A percentile compares a stretch with the other conserved stretches of the same genome.
Conservation (phyloP, 2,888 invertebrate species). For the Metopia argyrocephala region DNA sequence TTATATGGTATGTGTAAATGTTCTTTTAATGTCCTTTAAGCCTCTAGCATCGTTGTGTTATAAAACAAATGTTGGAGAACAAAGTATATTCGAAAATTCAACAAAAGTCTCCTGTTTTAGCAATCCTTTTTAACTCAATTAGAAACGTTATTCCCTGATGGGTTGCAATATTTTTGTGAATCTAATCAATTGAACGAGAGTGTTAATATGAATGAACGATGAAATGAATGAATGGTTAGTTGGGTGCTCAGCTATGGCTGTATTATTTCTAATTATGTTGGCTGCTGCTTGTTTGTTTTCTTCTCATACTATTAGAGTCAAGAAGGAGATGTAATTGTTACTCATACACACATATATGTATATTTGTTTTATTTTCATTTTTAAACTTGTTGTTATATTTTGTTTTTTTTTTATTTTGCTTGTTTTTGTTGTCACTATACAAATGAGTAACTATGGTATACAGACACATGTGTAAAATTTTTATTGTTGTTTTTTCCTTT, state of each 20-base stretch:
- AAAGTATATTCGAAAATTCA: no score
- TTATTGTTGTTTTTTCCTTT: not conserved
- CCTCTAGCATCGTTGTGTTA: no score
- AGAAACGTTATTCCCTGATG: no score
- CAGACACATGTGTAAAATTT: not conserved
- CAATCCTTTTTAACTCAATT: no score
- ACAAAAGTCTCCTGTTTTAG: no score
- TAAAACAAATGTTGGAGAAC: no score
- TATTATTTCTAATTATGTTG: slow-evolving; percentile 53
- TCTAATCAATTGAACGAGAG: no score
- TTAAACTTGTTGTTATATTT: not conserved
- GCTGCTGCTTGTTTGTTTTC: slow-evolving; percentile 25
- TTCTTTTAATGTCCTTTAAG: no score
- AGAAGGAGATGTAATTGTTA: not conserved
- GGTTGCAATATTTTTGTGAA: no score
- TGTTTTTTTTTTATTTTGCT: not conserved
- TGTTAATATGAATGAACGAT: slow-evolving; percentile 12
- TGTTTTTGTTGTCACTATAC: not conserved
- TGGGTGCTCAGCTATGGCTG: not conserved
- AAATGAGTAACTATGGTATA: not conserved
- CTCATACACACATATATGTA: no score
- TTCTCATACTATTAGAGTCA: slow-evolving; percentile 39
- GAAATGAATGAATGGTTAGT: not conserved
- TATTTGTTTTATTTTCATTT: not conserved
- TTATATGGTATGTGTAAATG: no score